Conservation (phyloP, 2,113 vertebrate genomes). For the Dryoscopus gambensis region DNA sequence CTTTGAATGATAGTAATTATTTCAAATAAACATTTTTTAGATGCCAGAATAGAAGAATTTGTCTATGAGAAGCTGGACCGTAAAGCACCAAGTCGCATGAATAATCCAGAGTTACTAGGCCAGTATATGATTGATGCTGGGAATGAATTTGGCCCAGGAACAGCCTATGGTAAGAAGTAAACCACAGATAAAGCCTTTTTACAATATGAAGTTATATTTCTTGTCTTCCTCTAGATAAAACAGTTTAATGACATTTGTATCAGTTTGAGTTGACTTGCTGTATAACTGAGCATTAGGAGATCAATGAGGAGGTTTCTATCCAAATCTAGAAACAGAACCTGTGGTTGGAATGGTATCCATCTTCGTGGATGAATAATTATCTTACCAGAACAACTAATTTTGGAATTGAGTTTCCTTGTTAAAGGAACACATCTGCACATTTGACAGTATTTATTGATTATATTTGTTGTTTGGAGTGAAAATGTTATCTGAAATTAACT, state of each 20-base stretch:
- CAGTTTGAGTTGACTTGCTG: neutral
- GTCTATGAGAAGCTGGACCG: conserved; percentile 97
- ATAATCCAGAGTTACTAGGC: conserved; percentile 93
- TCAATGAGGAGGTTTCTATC: neutral
- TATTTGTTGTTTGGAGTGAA: neutral
- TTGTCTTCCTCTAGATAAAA: neutral
- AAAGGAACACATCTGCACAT: neutral
- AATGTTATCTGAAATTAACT: neutral
- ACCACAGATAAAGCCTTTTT: neutral
- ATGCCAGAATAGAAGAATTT: conserved; percentile 97
- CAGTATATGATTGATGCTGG: conserved; percentile 95
- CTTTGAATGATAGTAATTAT: neutral
- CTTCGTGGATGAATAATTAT: neutral
- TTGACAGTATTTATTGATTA: neutral
- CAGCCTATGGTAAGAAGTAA: conserved; percentile 86
- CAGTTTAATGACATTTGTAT: neutral
- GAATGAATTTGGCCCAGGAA: conserved; percentile 92
- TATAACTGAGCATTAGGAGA: neutral
- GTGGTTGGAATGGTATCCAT: neutral
- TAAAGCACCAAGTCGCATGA: conserved; percentile 90
- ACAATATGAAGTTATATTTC: neutral
- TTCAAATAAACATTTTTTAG: conserved; percentile 65
- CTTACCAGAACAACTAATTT: neutral
- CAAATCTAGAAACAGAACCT: neutral
- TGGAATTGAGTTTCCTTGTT: neutral